These are phyloP conservation scores for Melipona quadrifasciata DNA, from an alignment of 1,140 invertebrate genomes.

Conservation along the genomic window DNA sequence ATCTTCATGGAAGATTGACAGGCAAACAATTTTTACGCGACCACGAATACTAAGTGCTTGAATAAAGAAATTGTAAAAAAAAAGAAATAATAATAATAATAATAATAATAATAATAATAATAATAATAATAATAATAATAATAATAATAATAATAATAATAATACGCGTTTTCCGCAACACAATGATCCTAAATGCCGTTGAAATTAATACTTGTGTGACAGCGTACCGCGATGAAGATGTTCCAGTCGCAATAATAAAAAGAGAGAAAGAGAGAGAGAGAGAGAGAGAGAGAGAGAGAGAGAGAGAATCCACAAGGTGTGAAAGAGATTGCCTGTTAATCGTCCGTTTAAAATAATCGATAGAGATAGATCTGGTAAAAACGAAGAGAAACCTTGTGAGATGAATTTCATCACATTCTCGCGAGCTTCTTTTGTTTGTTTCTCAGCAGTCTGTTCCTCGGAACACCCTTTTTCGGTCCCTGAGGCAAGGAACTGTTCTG, in stretches of 20 bases:
- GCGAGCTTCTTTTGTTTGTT: conserved; percentile 49
- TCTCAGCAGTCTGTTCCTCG: conserved; percentile 56
- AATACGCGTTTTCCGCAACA: background rate
- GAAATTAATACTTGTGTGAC: conserved; percentile 13
- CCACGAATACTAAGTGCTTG: background rate
- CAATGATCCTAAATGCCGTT: conserved; percentile 3
- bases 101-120: conserved; percentile 1
- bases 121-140: conserved; percentile 3
- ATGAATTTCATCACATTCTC: conserved; percentile 6
- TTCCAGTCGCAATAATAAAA: background rate
- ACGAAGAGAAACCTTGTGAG: background rate
- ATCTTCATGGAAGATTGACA: conserved; percentile 17
- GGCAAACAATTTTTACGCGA: background rate
- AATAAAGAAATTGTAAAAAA: conserved; percentile 7
- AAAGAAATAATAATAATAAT: background rate
- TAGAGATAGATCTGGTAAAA: conserved; percentile 3
- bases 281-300: too few relatives aligned
- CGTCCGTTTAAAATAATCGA: background rate
- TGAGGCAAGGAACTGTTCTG: conserved; percentile 60
- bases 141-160: conserved; percentile 4
- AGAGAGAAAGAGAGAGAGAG: background rate
- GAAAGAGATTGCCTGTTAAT: conserved; percentile 19
- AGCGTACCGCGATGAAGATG: background rate
- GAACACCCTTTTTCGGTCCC: conserved; percentile 45
- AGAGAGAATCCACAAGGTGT: background rate